Percentiles rank a stretch among this genome's conserved stretches.
Conservation (phyloP, 2,797 vertebrate species). For the Sebastes iracundus region DNA sequence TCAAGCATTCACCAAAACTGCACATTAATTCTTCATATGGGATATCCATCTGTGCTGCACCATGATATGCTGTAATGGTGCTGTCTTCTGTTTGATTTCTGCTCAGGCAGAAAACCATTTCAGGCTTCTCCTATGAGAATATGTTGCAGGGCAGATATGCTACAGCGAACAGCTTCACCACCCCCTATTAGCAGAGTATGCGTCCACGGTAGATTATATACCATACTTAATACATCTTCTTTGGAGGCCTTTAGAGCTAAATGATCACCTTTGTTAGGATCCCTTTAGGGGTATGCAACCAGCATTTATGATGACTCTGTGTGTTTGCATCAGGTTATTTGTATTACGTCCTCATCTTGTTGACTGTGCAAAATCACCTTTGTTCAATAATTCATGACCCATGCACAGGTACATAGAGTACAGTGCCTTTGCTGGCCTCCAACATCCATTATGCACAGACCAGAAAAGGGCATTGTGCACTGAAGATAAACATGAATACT, state of each 20-base stretch:
- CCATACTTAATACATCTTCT: background rate
- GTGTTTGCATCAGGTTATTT: constrained; percentile 20
- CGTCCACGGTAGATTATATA: background rate
- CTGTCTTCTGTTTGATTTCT: constrained; percentile 17
- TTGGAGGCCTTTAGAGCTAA: background rate
- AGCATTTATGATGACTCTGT: background rate
- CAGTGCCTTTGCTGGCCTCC: background rate
- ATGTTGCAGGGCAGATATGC: background rate
- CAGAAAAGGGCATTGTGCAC: background rate
- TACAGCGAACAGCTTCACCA: background rate
- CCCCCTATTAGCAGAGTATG: background rate
- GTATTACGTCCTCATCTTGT: constrained; percentile 7
- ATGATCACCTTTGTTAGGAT: background rate
- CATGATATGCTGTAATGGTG: background rate
- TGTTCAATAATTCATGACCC: constrained; percentile 49
- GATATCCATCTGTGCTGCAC: background rate
- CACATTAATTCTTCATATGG: constrained; percentile 28
- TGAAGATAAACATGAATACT: constrained; percentile 4
- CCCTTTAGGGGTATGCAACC: background rate
- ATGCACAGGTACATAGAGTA: background rate
- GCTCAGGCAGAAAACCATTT: constrained; percentile 1
- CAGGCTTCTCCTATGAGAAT: constrained; percentile 11
- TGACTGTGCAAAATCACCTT: constrained; percentile 29
- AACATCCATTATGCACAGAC: constrained; percentile 39
- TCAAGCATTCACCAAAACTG: constrained; percentile 2